Base-by-base conservation (phyloP, 1,140 invertebrate genomes). In the Sycophila sp. region DNA sequence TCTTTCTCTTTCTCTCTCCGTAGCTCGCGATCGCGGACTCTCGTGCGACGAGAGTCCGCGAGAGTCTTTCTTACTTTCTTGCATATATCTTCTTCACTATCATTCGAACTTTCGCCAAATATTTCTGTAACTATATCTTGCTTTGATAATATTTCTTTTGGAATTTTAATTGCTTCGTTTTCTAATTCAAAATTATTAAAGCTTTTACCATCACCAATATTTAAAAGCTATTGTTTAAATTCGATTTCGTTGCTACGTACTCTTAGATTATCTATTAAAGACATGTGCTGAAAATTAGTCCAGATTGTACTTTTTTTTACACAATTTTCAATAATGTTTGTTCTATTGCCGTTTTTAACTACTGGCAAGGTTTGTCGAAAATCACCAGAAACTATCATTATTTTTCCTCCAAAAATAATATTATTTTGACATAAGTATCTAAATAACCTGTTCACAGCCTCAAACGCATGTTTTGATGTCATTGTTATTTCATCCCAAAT, bases 181-280 rank as follows among this genome's bases (percentile, higher is more conserved):
- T n/a, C n/a, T n/a, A n/a, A n/a, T n/a, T n/a, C n/a, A n/a, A n/a
- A n/a, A n/a, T n/a, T n/a, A n/a, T n/a, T n/a, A n/a, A n/a, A n/a
- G n/a, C n/a, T n/a, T n/a, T n/a, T n/a, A n/a, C n/a, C n/a, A 72
- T 60, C 30, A 19, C 65, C 62, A 58, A 64, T 49, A 26, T 28
- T 30, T n/a, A 36, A 32, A 32, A 51, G 28, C 11, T 17, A 40
- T 38, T 60, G 19, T 40, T 40, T 42, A 19, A 60, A 40, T 60
- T 60, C 36, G 4, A 38, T 36, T 17, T 40, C 19, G 42, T 40
- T 60, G 17, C 22, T 17, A 8, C 24, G 13, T 5, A 38, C 32
- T 34, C 49, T 36, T n/a, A 40, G 7, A 55, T 65, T 65, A 32
- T 53, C 47, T n/a, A 2, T 36, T 15, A 65, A 32, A 22, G n/a